Percentiles rank a stretch among this genome's conserved stretches.
These are phyloP conservation scores for Origma solitaria DNA, from an alignment of 2,113 vertebrate species.

Conservation along the genomic window DNA sequence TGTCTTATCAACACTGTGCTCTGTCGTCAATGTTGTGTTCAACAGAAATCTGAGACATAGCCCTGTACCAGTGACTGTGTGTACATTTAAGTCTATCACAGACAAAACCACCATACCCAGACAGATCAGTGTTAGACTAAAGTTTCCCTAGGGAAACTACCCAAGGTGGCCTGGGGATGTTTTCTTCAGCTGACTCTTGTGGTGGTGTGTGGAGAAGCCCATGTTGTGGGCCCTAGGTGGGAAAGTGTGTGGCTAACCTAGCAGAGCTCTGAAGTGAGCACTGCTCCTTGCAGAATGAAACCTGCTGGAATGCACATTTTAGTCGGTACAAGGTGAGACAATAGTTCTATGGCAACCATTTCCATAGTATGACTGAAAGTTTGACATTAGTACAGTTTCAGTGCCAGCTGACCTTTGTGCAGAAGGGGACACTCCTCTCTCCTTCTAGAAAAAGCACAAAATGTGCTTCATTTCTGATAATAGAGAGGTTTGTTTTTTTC, in stretches of 20 bases:
- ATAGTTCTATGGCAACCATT: neutral
- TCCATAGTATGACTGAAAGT: neutral
- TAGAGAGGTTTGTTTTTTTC: neutral
- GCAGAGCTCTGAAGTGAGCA: neutral
- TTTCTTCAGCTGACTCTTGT: neutral
- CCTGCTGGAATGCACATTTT: neutral
- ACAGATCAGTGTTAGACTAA: neutral
- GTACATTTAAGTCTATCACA: neutral
- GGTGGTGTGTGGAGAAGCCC: neutral
- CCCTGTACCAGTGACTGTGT: too few relatives aligned
- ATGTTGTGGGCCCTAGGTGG: neutral
- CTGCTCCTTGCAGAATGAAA: neutral
- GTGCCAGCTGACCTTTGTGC: neutral
- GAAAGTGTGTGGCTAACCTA: rapidly evolving
- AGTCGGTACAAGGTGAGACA: neutral
- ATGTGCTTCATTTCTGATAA: neutral
- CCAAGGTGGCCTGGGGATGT: neutral
- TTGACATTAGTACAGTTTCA: neutral
- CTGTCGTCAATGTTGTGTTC: neutral
- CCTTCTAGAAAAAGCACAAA: neutral
- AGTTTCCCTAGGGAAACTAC: neutral
- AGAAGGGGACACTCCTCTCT: neutral
- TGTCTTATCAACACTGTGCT: neutral
- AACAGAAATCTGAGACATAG: neutral
- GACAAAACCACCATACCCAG: neutral